Evolutionary conservation across 2,113 vertebrate genomes (phyloP), one percentile per base, ranked within the genome.

Genomic region (Neoarius graeffei): DNA sequence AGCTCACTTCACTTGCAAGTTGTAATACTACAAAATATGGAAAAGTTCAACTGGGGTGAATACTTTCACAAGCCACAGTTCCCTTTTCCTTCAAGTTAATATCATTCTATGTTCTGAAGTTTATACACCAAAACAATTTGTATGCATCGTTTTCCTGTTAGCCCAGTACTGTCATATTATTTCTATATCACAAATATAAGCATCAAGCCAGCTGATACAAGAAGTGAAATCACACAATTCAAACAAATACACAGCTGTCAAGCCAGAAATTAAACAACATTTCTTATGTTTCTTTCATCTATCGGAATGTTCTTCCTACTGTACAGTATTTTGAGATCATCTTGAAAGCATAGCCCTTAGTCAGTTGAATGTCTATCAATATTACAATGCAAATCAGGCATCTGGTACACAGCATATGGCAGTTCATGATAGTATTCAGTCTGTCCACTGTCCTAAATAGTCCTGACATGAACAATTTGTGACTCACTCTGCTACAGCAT

Each of bases 391-490:
- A 60, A 71, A 85, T 88, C 35, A 14, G 59, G 86, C 81, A 71
- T 84, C 71, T 86, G 71, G 64, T 42, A 62, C 54, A 71, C 42
- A 73, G 64, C 73, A 15, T 56, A 35, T n/a, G 30, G 80, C 52
- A 54, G 80, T 86, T 81, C 79, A 64, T 62, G 42, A 30, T 64
- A 64, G 74, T 42, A 50, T 62, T 90, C 79, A 4, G 35, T 74
- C 71, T 13, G 67, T 86, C 76, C 64, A 54, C 83, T 83, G 83
- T 60, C 23, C 59, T 76, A 87, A 80, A 62, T 81, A 82, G 74
- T 84, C 60, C 79, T 90, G 86, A 88, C 89, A 85, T 69, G 35
- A 88, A 50, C 30, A 76, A 84, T 88, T 88, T 86, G 81, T 7
- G 52, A n/a, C 66, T 74, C 66, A 81, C 83, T 87, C 69, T 64